A percentile compares a stretch with the other conserved stretches of the same genome.
Evolutionary conservation across 2,797 vertebrate genomes (phyloP).

Genomic region (Oreortyx pictus): DNA sequence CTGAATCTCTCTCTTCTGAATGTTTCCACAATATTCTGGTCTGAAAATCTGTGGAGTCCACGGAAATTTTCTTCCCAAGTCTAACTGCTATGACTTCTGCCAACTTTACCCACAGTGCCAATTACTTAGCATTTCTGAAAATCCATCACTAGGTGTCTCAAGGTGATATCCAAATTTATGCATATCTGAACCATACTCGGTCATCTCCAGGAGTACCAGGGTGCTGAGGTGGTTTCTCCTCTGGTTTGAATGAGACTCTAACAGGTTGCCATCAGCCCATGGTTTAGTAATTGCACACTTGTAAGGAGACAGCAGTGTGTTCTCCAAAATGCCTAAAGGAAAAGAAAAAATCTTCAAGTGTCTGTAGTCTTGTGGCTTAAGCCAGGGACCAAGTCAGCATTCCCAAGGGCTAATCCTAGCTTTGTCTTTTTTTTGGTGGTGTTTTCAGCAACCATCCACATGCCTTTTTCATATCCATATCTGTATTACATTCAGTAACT

Average conservation of each 20-base stretch:
- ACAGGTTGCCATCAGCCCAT: neutral
- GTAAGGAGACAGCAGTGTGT: neutral
- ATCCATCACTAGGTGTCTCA: neutral
- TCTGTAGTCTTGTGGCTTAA: slow-evolving; percentile 60
- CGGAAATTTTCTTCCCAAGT: neutral
- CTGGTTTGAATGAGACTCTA: neutral
- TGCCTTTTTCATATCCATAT: neutral
- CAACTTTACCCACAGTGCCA: neutral
- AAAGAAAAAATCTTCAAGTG: neutral
- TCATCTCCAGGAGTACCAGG: neutral
- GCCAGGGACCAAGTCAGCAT: neutral
- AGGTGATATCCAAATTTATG: neutral
- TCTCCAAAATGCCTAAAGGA: neutral
- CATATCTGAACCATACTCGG: neutral
- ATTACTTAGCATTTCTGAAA: neutral
- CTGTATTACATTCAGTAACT: neutral
- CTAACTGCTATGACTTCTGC: neutral
- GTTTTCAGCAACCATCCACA: neutral
- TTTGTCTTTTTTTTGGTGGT: neutral
- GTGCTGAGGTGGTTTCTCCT: neutral
- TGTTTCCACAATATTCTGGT: neutral
- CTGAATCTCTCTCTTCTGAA: no score
- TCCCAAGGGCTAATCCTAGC: neutral
- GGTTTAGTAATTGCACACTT: neutral
- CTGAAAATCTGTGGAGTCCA: neutral